Conservation (phyloP, 23 tunicate species). For the Ascidia mentula region DNA sequence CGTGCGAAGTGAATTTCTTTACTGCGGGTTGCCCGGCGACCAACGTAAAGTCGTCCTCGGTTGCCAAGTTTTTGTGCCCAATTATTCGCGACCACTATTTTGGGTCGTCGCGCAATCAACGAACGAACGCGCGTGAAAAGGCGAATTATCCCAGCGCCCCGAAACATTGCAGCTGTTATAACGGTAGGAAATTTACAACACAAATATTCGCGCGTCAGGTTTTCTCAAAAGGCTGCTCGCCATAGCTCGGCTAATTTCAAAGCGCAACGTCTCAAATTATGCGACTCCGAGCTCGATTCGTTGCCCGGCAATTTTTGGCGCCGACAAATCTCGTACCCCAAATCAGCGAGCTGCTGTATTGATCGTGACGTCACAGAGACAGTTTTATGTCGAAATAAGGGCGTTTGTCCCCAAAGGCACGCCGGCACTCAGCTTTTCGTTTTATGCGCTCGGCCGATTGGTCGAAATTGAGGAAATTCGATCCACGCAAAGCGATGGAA, state of each 20-base stretch:
- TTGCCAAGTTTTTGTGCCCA: neutral
- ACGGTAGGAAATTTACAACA: neutral
- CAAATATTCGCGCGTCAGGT: neutral
- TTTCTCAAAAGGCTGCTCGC: neutral
- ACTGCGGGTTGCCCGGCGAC: too few relatives aligned
- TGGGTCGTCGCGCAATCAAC: neutral
- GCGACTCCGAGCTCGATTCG: neutral
- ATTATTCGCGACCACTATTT: neutral
- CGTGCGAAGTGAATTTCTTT: too few relatives aligned
- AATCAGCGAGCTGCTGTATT: neutral
- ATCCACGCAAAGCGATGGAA: neutral
- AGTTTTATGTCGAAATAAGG: conserved; percentile 7
- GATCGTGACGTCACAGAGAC: conserved; percentile 6
- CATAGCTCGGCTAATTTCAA: neutral
- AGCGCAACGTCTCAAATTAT: neutral
- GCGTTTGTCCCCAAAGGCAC: neutral
- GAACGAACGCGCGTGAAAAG: neutral
- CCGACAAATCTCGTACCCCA: neutral
- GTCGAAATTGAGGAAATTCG: conserved; percentile 9
- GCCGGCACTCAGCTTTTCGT: neutral
- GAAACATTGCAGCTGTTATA: neutral
- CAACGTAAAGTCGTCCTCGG: too few relatives aligned
- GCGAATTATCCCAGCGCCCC: neutral
- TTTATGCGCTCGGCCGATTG: neutral
- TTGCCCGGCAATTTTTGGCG: neutral